Percentiles rank a stretch among this genome's conserved stretches.
Evolutionary conservation across 2,888 invertebrate species (phyloP).

Genomic region (Caenorhabditis sinica): DNA sequence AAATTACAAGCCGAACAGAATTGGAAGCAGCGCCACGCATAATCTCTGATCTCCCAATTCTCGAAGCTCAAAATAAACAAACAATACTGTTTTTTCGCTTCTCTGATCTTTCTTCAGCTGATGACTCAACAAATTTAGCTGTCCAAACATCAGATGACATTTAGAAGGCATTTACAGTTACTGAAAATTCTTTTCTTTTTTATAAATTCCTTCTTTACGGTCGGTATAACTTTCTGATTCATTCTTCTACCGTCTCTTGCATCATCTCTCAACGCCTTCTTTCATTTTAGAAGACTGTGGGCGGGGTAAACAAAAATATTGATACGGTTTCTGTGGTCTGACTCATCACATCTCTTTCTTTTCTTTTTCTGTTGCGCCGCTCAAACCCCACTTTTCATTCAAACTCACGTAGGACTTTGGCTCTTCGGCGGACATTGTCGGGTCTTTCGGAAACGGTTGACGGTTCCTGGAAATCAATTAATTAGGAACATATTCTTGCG

Average conservation of each 20-base stretch:
- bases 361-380: conserved; percentile 6
- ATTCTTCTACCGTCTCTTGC: conserved; percentile 30
- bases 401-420: conserved; percentile 76
- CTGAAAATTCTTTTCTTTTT: conserved; percentile 6
- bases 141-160: conserved; percentile 48
- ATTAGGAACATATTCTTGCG: not conserved
- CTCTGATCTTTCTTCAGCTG: conserved; percentile 2
- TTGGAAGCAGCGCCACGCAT: not conserved
- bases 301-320: conserved; percentile 49
- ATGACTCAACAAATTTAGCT: conserved; percentile 43
- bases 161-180: conserved; percentile 27
- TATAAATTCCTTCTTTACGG: conserved; percentile 28
- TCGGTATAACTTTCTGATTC: conserved; percentile 52
- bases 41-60: conserved; percentile 18
- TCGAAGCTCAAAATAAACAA: conserved; percentile 3
- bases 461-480: conserved; percentile 35
- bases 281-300: conserved; percentile 16
- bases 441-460: conserved; percentile 21
- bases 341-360: conserved; percentile 32
- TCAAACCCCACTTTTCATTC: not conserved
- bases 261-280: conserved; percentile 10
- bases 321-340: conserved; percentile 39
- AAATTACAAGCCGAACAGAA: no score
- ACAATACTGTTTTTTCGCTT: conserved; percentile 25
- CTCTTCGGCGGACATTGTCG: conserved; percentile 70